Evolutionary conservation across 1,140 invertebrate species (phyloP), one percentile per base, ranked within the genome.

Genomic region (Drosophila parvula): DNA sequence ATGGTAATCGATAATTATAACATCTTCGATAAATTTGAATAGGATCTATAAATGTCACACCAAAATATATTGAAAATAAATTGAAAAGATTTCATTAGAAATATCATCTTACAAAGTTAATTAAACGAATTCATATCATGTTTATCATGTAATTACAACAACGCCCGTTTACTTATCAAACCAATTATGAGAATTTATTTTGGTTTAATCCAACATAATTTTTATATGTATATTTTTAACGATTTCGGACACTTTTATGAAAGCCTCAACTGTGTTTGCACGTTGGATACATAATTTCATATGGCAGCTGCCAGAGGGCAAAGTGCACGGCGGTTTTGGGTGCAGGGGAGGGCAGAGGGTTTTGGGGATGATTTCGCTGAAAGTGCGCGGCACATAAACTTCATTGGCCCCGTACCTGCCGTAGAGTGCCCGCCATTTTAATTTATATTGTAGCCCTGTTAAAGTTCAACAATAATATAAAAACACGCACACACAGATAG

Each of bases 381-480:
- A 78, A 78, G 75, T 62, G 76, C 76, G 67, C 60, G 44, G 62
- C 73, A 53, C 78, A 84, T 80, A 78, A 81, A 85, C 81, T 81
- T 85, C 74, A 77, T 62, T 81, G 77, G 71, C 48, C 34, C 45
- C 40, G 8, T 47, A 58, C 56, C 57, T 53, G 14, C 32, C 30
- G 62, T 34, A 79, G 64, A 89, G 79, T 83, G 80, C 58, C 59
- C 75, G 74, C 84, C 84, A 88, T 88, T 88, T 88, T 88, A 88
- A 89, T 88, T 88, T 84, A 88, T 88, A 88, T 89, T 88, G 84
- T 83, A 78, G 84, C 83, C 74, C 56, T 88, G 84, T 83, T 79
- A 89, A 88, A 78, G 83, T 83, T 79, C 83, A 88, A 64, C 81
- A 69, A 89, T 79, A 88, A 88, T 88, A 88, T 89, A 89, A 85